Conservation (phyloP, 2,888 invertebrate species). For the Cremastinae sp. region DNA sequence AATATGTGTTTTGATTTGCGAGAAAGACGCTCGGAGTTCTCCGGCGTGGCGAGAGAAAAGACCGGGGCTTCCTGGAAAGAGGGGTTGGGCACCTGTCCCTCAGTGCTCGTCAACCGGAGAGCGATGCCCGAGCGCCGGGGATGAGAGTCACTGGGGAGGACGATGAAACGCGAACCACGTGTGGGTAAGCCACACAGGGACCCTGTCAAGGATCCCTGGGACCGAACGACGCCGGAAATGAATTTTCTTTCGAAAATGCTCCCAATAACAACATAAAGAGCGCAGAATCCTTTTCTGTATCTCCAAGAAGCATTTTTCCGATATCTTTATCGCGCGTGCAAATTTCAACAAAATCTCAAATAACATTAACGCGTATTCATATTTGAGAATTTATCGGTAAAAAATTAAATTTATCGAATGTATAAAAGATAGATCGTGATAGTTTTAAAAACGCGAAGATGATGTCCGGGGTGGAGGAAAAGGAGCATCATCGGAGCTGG, state of each 20-base stretch:
- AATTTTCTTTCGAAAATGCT: constrained; percentile 29
- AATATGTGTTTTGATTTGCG: constrained; percentile 19
- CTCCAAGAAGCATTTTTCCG: too few relatives aligned
- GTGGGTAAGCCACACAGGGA: constrained; percentile 37
- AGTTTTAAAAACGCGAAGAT: too few relatives aligned
- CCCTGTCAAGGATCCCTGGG: constrained; percentile 55
- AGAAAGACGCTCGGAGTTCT: constrained; percentile 43
- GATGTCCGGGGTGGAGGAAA: constrained; percentile 6
- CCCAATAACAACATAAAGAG: too few relatives aligned
- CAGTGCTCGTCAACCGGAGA: constrained; percentile 73
- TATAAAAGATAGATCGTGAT: too few relatives aligned
- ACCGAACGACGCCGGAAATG: constrained; percentile 52
- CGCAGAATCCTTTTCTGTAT: too few relatives aligned
- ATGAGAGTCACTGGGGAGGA: constrained; percentile 61
- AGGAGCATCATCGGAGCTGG: constrained; percentile 1
- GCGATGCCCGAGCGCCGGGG: neutral
- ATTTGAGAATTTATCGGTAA: too few relatives aligned
- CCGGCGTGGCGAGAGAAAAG: constrained; percentile 69
- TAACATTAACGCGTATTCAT: too few relatives aligned
- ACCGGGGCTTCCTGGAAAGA: constrained; percentile 77
- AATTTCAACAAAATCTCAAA: too few relatives aligned
- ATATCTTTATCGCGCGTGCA: too few relatives aligned
- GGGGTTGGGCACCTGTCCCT: constrained; percentile 79
- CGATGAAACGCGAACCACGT: constrained; percentile 62
- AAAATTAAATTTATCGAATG: too few relatives aligned